Percentiles rank a stretch among this genome's conserved stretches.
These are phyloP conservation scores for Pelecanus crispus DNA, from an alignment of 2,113 vertebrate genomes.

Conservation along the genomic window DNA sequence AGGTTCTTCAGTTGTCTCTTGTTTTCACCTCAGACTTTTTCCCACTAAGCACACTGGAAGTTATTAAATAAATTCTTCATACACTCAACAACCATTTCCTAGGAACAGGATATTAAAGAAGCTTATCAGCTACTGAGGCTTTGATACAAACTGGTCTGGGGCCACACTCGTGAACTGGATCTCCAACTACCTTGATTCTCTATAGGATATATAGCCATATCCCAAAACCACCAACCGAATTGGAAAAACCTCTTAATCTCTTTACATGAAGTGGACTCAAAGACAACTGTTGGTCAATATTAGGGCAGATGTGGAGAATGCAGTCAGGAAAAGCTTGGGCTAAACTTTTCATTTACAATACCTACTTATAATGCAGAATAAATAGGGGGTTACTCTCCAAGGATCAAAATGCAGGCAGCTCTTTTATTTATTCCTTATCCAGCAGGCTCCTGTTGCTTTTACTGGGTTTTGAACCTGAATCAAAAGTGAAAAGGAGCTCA, in stretches of 20 bases:
- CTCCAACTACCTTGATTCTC: background rate
- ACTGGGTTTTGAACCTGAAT: background rate
- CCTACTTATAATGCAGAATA: background rate
- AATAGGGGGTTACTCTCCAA: background rate
- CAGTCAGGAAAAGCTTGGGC: background rate
- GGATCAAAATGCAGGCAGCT: background rate
- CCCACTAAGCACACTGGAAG: background rate
- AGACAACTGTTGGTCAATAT: background rate
- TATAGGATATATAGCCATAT: background rate
- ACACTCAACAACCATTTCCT: background rate
- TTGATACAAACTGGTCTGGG: background rate
- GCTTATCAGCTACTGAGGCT: background rate
- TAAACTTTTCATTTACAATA: background rate
- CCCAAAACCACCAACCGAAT: background rate
- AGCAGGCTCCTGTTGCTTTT: background rate
- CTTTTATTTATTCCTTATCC: background rate
- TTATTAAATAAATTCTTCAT: background rate
- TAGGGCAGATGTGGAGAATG: background rate
- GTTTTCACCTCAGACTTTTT: background rate
- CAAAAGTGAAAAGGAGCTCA: background rate
- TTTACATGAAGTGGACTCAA: background rate
- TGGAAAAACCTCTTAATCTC: background rate
- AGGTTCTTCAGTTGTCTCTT: background rate
- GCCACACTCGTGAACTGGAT: background rate
- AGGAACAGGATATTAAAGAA: background rate